These are phyloP conservation scores for Scomberomorus guttatus DNA, from an alignment of 2,797 vertebrate species.

Conservation along the genomic window DNA sequence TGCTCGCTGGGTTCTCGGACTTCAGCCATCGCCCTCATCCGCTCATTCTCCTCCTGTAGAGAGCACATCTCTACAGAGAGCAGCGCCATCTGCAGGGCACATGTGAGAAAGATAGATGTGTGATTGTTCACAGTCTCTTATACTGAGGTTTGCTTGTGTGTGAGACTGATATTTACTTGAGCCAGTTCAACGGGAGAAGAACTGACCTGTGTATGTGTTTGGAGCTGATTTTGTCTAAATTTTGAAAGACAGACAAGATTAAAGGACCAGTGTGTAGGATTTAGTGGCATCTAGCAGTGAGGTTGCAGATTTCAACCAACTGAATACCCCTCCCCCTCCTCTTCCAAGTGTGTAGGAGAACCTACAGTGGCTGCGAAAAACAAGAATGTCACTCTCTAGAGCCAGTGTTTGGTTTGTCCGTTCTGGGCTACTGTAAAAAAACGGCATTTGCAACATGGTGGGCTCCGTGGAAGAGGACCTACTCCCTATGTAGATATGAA, in stretches of 20 bases:
- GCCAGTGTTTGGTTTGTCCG: no score
- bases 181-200: conserved; percentile 17
- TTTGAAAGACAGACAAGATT: neutral
- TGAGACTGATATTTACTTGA: conserved; percentile 15
- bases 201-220: neutral
- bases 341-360: no score
- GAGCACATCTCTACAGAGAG: conserved; percentile 94
- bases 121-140: neutral
- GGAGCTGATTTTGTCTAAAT: conserved; percentile 16
- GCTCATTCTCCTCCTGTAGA: conserved; percentile 91
- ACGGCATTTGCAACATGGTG: no score
- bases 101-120: neutral
- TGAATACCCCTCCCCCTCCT: no score
- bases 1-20: conserved; percentile 91
- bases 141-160: neutral
- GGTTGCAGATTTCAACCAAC: no score
- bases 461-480: no score
- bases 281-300: no score
- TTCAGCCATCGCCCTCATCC: conserved; percentile 87
- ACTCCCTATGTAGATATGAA: no score
- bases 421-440: no score
- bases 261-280: neutral
- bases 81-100: conserved; percentile 89
- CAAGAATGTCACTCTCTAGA: no score
- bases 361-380: no score